These are phyloP conservation scores for Listronotus oregonensis DNA, from an alignment of 1,140 invertebrate genomes.

Conservation along the genomic window DNA sequence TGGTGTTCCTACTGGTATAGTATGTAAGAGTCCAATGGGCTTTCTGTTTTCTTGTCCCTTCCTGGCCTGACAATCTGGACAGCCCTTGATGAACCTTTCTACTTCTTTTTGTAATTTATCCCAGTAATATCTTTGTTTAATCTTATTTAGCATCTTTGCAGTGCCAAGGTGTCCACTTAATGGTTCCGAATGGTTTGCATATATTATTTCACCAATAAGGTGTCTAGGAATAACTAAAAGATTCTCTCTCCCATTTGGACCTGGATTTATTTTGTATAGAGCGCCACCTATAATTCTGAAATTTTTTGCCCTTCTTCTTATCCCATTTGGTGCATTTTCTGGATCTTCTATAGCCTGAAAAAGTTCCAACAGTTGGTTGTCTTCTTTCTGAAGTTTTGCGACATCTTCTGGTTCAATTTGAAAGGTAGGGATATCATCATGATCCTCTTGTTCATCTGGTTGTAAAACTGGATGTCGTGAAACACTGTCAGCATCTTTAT, in stretches of 20 bases:
- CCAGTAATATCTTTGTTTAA: slow-evolving; percentile 40
- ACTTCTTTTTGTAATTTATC: slow-evolving; percentile 36
- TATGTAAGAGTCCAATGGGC: slow-evolving; percentile 36
- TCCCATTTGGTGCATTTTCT: slow-evolving; percentile 3
- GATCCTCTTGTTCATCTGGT: too few relatives aligned
- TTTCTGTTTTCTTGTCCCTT: slow-evolving; percentile 19
- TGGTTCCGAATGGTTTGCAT: slow-evolving; percentile 22
- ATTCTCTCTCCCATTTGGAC: slow-evolving; percentile 10
- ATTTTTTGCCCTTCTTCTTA: slow-evolving; percentile 25
- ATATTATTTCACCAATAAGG: slow-evolving; percentile 27
- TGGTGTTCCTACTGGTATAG: slow-evolving; percentile 35
- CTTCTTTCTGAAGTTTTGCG: slow-evolving; percentile 16
- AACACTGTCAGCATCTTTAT: too few relatives aligned
- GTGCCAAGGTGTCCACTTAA: slow-evolving; percentile 34
- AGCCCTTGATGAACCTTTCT: slow-evolving; percentile 42
- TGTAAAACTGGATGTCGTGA: too few relatives aligned
- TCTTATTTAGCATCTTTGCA: slow-evolving; percentile 37
- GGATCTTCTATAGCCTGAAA: slow-evolving; percentile 13
- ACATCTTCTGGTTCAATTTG: slow-evolving; percentile 7
- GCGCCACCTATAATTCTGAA: slow-evolving; percentile 22
- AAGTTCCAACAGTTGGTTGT: slow-evolving; percentile 1
- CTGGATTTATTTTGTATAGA: slow-evolving; percentile 23
- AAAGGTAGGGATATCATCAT: too few relatives aligned
- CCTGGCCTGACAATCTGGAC: slow-evolving; percentile 38
- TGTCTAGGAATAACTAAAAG: slow-evolving; percentile 31